Evolutionary conservation across 2,888 invertebrate species (phyloP).

Genomic region (Lottia scabra): DNA sequence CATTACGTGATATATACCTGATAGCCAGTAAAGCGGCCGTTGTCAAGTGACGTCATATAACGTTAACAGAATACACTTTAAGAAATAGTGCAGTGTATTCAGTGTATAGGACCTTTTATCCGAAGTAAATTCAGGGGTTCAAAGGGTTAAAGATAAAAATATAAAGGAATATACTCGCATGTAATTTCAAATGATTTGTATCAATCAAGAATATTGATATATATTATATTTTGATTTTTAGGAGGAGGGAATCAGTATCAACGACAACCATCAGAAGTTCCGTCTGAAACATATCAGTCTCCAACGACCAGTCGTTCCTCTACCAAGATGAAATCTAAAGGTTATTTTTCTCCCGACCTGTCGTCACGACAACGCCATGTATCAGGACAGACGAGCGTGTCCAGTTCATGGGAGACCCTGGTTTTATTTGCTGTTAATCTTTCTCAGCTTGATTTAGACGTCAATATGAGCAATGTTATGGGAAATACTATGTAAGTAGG

Average conservation of each 20-base stretch:
- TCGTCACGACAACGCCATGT: slow-evolving; percentile 13
- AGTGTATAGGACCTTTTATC: no score
- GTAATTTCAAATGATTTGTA: no score
- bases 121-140: no score
- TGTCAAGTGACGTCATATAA: no score
- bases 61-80: no score
- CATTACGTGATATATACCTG: no score
- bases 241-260: neutral
- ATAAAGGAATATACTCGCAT: no score
- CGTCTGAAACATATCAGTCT: neutral
- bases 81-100: no score
- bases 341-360: slow-evolving; percentile 30
- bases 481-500: slow-evolving; percentile 91
- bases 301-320: neutral
- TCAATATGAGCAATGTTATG: slow-evolving; percentile 99
- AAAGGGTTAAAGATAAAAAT: no score
- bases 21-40: no score
- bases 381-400: slow-evolving; percentile 21
- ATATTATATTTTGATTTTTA: no score
- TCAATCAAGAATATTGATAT: no score
- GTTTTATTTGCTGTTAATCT: slow-evolving; percentile 97
- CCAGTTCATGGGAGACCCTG: slow-evolving; percentile 88
- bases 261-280: neutral
- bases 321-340: slow-evolving; percentile 22
- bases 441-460: slow-evolving; percentile 94